A percentile compares a stretch with the other conserved stretches of the same genome.
Conservation (phyloP, 2,888 invertebrate genomes). For the Erebia epiphron region DNA sequence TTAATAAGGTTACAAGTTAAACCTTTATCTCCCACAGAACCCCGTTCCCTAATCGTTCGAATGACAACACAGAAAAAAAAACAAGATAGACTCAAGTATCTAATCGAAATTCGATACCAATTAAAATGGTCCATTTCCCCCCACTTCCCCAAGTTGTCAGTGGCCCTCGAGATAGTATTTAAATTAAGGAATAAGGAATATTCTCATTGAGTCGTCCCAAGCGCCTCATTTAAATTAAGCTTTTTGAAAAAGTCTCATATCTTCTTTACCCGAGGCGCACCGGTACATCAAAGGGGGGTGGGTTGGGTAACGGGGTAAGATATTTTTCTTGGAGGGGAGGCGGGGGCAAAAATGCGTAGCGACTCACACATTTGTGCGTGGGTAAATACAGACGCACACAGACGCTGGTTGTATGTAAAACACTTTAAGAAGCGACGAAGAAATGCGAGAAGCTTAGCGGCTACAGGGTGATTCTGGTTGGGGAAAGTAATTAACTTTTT, state of each 20-base stretch:
- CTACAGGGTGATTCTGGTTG: constrained; percentile 61
- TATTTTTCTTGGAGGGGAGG: constrained; percentile 55
- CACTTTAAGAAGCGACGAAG: constrained; percentile 83
- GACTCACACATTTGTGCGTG: constrained; percentile 79
- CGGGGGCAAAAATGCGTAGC: constrained; percentile 79
- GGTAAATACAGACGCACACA: constrained; percentile 79
- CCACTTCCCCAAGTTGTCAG: constrained; percentile 53
- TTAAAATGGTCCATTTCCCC: constrained; percentile 66
- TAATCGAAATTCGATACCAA: constrained; percentile 81
- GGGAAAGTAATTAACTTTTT: constrained; percentile 15
- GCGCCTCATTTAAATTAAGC: constrained; percentile 82
- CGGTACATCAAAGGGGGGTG: constrained; percentile 75
- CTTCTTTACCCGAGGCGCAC: constrained; percentile 78
- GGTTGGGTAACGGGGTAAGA: constrained; percentile 65
- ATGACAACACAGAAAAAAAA: constrained; percentile 44
- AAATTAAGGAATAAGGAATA: constrained; percentile 81
- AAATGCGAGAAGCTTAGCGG: constrained; percentile 81
- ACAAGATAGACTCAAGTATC: constrained; percentile 55
- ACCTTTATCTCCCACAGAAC: constrained; percentile 28
- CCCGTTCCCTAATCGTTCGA: constrained; percentile 44
- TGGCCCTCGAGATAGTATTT: constrained; percentile 73
- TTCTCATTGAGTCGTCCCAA: constrained; percentile 76
- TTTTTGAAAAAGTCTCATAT: constrained; percentile 83
- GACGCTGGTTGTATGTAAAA: constrained; percentile 76
- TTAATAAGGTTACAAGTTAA: constrained; percentile 12